Base-by-base conservation (phyloP, 2,797 vertebrate species). In the Melanotaenia maccullochi region DNA sequence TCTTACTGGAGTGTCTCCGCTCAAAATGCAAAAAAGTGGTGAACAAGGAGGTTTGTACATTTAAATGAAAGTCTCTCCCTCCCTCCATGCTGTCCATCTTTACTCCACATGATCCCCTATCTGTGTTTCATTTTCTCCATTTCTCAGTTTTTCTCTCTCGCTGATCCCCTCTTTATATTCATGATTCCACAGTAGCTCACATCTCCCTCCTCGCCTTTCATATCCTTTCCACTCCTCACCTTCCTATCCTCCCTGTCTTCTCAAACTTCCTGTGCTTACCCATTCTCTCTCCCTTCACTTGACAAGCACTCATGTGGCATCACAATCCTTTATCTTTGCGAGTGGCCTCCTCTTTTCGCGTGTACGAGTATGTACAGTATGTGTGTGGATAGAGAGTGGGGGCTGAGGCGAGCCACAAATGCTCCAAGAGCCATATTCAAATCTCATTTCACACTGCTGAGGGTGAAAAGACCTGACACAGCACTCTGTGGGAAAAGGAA, bases 401-500 rank as follows among this genome's bases (percentile, higher is more conserved):
- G 59, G 58, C 22, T 68, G 49, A 58, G 71, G 65, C 76, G 33
- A 78, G 71, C 75, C 69, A 70, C 78, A 81, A 86, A 89, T 61
- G 63, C 90, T 88, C 84, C 83, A 44, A 90, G 88, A 92, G 89
- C 92, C 90, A 86, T 90, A 92, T 92, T 93, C 90, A 92, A 93
- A 92, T 93, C 89, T 91, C 90, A 91, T 94, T 93, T 95, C 90
- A 92, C 91, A 90, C 87, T 56, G 71, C 87, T 85, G 85, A 88
- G 80, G 81, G 82, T 89, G 86, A 90, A 88, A 93, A 92, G 80
- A 78, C 87, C 93, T 95, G 93, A 94, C 87, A 85, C 88, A 92
- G 92, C 92, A 94, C 76, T 76, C 82, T 44, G 74, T 61, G 73
- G 76, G 77, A 74, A 24, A 73, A 76, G 68, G 81, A 75, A 68